These are phyloP conservation scores for Tolmerus cingulatus DNA, from an alignment of 2,888 invertebrate genomes.

Conservation along the genomic window DNA sequence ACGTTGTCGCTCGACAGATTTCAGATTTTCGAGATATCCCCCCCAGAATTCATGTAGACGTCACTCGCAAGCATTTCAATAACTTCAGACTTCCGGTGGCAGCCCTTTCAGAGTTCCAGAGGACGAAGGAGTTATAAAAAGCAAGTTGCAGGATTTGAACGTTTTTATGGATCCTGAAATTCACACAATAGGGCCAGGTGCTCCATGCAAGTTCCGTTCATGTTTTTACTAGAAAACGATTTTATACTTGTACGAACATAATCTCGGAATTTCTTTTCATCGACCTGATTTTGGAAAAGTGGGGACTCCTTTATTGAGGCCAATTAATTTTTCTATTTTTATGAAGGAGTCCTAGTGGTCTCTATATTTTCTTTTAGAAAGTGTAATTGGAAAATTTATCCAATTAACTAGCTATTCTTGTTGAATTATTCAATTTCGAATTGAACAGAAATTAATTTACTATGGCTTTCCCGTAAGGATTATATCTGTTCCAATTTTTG, in stretches of 20 bases:
- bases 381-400: background rate
- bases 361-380: background rate
- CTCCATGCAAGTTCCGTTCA: background rate
- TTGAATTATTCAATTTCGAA: background rate
- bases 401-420: background rate
- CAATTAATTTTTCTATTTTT: background rate
- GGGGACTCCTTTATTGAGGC: background rate
- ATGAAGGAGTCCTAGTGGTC: background rate
- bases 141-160: background rate
- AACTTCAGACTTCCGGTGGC: background rate
- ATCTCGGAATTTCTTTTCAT: background rate
- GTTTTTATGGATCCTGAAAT: background rate
- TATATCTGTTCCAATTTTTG: no score
- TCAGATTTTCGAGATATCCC: background rate
- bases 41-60: background rate
- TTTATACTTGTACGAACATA: background rate
- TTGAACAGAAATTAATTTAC: background rate
- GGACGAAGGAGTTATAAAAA: background rate
- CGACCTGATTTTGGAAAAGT: background rate
- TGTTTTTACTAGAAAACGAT: background rate
- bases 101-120: background rate
- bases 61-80: background rate
- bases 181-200: background rate
- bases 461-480: background rate
- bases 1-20: background rate